phyloP scores from a whole-genome alignment of 2,113 vertebrate genomes.

The Stomatorhinus ivindoensis region DNA sequence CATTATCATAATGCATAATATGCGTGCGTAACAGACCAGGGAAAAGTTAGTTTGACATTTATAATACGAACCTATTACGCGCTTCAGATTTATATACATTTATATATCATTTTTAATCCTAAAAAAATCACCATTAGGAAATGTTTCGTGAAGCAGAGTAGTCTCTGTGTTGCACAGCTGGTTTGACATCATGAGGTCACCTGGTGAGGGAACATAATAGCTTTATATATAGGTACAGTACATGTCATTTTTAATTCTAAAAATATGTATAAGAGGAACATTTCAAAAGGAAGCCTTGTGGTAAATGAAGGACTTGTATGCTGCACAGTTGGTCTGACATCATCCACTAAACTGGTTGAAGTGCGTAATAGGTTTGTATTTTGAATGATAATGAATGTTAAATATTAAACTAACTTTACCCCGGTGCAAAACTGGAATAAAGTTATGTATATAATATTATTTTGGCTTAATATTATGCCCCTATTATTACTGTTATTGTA shows the following conservation, averaged over 20 bases:
- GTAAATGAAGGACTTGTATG: no score
- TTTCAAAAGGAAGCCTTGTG: no score
- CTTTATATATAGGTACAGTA: no score
- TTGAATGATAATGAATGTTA: not conserved
- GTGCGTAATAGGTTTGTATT: not conserved
- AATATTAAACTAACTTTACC: not conserved
- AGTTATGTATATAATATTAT: not conserved
- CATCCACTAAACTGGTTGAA: not conserved
- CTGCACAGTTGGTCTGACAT: not conserved
- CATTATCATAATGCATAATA: not conserved
- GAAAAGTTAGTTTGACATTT: not conserved
- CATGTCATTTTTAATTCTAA: no score
- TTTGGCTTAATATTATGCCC: not conserved
- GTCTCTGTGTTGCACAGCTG: no score
- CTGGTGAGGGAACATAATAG: no score
- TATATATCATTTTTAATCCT: not conserved
- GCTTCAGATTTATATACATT: not conserved
- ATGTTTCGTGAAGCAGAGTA: no score
- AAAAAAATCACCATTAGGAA: not conserved
- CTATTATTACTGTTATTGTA: not conserved
- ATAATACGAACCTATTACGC: not conserved
- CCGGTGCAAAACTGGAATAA: not conserved
- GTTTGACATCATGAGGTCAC: no score
- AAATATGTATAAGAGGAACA: no score
- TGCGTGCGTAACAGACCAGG: not conserved